These are phyloP conservation scores for Anabacerthia variegaticeps DNA, from an alignment of 2,797 vertebrate species.

Conservation along the genomic window DNA sequence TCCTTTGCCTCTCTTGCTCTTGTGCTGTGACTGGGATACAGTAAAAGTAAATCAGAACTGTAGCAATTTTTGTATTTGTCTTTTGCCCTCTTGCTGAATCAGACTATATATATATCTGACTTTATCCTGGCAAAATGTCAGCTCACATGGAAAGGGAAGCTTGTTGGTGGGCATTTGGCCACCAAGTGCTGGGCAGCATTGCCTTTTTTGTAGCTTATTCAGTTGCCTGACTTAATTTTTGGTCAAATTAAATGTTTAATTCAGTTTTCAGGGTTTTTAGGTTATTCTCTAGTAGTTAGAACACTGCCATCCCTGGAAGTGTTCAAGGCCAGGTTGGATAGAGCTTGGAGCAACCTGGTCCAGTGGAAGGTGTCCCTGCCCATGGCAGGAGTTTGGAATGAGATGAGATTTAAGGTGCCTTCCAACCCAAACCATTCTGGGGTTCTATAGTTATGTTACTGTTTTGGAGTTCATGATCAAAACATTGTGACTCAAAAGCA, in stretches of 20 bases:
- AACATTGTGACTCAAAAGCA: neutral
- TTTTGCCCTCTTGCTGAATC: neutral
- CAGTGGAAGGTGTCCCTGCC: neutral
- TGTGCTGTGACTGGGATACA: neutral
- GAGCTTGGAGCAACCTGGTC: neutral
- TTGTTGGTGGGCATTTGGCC: neutral
- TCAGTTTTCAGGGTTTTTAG: neutral
- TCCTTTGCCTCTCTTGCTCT: neutral
- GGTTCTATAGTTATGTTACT: neutral
- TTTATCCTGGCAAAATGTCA: neutral
- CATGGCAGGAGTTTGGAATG: neutral
- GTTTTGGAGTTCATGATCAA: neutral
- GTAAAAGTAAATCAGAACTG: neutral
- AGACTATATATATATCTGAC: neutral
- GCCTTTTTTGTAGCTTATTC: neutral
- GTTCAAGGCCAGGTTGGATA: fast-evolving
- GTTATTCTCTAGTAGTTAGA: neutral
- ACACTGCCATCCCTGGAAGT: neutral
- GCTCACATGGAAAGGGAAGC: neutral
- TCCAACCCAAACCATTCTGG: neutral
- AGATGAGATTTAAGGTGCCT: neutral
- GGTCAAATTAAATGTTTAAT: neutral
- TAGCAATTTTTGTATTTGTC: neutral
- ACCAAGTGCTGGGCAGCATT: fast-evolving
- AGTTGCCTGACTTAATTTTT: neutral